Percentiles rank a stretch among this genome's conserved stretches.
phyloP scores from a whole-genome alignment of 2,888 invertebrate species.

The Patella caerulea region DNA sequence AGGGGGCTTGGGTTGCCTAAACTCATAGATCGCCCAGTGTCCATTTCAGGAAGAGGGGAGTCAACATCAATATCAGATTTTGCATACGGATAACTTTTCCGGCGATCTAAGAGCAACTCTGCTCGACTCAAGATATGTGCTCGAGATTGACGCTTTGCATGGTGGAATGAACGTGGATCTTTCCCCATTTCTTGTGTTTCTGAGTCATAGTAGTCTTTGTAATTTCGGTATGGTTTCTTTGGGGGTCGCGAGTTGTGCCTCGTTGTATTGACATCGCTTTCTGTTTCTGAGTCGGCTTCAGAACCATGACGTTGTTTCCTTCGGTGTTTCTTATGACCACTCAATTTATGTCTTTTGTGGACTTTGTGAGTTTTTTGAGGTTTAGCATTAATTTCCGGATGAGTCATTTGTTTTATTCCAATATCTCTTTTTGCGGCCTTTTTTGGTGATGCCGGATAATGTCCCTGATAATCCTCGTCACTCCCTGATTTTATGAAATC shows the following conservation, averaged over 20 bases:
- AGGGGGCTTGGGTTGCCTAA: background rate
- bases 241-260: background rate
- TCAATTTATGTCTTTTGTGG: background rate
- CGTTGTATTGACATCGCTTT: background rate
- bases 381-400: too few relatives aligned
- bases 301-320: background rate
- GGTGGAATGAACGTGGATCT: background rate
- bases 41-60: background rate
- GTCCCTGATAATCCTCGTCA: background rate
- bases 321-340: background rate
- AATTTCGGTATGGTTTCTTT: background rate
- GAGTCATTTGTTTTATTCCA: too few relatives aligned
- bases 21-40: background rate
- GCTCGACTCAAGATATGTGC: background rate
- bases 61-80: background rate
- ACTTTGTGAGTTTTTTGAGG: background rate
- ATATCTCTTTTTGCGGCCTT: too few relatives aligned
- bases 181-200: background rate
- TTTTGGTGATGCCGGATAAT: background rate
- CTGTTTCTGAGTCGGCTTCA: constrained; percentile 7
- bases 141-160: background rate
- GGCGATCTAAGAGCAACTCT: background rate
- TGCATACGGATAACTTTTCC: background rate
- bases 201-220: background rate
- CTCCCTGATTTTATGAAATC: constrained; percentile 2